A percentile compares a stretch with the other conserved stretches of the same genome.
Evolutionary conservation across 2,797 vertebrate species (phyloP).

Genomic region (Lepus oiostolus): DNA sequence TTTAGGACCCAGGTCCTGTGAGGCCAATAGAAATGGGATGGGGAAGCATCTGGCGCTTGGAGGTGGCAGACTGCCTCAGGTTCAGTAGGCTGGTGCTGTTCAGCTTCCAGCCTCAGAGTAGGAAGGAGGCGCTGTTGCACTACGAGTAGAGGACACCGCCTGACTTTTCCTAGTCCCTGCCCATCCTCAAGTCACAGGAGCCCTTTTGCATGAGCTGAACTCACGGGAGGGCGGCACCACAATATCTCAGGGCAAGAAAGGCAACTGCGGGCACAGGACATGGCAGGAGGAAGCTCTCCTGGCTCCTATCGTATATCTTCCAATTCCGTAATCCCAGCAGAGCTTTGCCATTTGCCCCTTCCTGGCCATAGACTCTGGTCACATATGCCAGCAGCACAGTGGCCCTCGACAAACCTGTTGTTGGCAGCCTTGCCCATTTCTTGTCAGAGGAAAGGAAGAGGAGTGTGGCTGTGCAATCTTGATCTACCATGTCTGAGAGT

Average conservation of each 20-base stretch:
- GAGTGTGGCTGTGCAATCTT: not conserved
- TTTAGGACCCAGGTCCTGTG: not conserved
- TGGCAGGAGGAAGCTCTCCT: not conserved
- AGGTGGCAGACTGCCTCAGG: not conserved
- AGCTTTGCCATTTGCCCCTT: not conserved
- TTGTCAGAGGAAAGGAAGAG: not conserved
- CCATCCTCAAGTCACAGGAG: accelerated
- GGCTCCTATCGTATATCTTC: not conserved
- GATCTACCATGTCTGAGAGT: not conserved
- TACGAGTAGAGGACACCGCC: accelerated
- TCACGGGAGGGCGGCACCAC: not conserved
- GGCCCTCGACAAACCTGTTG: not conserved
- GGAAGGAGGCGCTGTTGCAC: not conserved
- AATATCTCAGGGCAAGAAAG: not conserved
- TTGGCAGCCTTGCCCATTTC: not conserved
- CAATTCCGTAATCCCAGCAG: not conserved
- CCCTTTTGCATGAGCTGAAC: not conserved
- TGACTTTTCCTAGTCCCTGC: not conserved
- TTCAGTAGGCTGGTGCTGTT: slow-evolving; percentile 20
- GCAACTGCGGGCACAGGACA: accelerated
- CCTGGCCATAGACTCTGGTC: not conserved
- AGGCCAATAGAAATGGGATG: accelerated
- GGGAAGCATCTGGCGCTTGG: accelerated
- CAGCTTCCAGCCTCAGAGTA: not conserved
- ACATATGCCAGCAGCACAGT: not conserved